Evolutionary conservation across 1,140 invertebrate genomes (phyloP).

Genomic region (Drosophila melanica): DNA sequence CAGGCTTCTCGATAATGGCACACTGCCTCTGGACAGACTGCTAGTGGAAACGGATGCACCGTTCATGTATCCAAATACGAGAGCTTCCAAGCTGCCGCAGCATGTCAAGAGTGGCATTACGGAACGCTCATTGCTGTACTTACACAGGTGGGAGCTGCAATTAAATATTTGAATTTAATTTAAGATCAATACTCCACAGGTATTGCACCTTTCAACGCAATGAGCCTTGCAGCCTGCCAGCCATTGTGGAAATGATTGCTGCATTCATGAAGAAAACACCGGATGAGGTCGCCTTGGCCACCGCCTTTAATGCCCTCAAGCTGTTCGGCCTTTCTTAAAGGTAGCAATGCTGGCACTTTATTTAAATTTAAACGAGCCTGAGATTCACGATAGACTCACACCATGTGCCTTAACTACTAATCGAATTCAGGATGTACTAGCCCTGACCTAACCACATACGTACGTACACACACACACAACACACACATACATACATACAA

Average conservation of each 20-base stretch:
- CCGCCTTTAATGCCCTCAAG: conserved; percentile 96
- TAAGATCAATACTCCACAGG: conserved; percentile 81
- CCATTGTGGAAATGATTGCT: conserved; percentile 96
- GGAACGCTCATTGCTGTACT: conserved; percentile 88
- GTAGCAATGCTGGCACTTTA: conserved; percentile 30
- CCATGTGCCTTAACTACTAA: conserved; percentile 74
- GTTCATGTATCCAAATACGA: conserved; percentile 97
- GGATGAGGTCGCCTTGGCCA: conserved; percentile 95
- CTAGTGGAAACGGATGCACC: conserved; percentile 97
- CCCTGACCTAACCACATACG: conserved; percentile 52
- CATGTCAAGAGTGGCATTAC: conserved; percentile 94
- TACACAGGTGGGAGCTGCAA: conserved; percentile 70
- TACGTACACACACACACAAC: conserved; percentile 19
- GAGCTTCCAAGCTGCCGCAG: conserved; percentile 94
- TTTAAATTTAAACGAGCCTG: conserved; percentile 60
- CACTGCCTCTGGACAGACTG: conserved; percentile 92
- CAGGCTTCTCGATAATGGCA: conserved; percentile 91
- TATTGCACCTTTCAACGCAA: conserved; percentile 98
- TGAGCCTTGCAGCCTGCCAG: conserved; percentile 96
- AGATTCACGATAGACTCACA: conserved; percentile 74
- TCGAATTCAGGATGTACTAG: conserved; percentile 69
- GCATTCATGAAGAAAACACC: conserved; percentile 94
- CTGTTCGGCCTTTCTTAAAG: conserved; percentile 93
- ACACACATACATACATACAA: conserved; percentile 39
- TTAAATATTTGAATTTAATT: not conserved